Percentiles rank a stretch among this genome's conserved stretches.
phyloP scores from a whole-genome alignment of 2,888 invertebrate genomes.

The Aethes cnicana region DNA sequence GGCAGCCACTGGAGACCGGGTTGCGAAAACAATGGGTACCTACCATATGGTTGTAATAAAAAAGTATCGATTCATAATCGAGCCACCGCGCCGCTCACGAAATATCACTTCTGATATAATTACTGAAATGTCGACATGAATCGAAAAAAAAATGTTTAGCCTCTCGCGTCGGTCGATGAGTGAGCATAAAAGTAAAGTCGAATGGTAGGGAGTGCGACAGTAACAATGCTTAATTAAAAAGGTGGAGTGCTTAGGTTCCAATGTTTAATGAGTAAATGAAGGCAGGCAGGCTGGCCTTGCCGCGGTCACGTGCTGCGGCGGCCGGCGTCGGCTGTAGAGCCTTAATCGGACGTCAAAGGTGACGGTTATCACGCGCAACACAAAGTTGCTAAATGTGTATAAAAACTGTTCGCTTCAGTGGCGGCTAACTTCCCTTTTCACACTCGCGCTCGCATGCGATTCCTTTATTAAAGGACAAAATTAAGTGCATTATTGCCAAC shows the following conservation, averaged over 20 bases:
- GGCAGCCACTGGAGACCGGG: slow-evolving; percentile 49
- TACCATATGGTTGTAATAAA: slow-evolving; percentile 63
- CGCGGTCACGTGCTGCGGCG: background rate
- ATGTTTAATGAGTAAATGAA: slow-evolving; percentile 19
- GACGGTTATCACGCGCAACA: slow-evolving; percentile 2
- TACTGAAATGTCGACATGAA: slow-evolving; percentile 56
- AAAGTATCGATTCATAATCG: slow-evolving; percentile 62
- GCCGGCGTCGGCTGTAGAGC: slow-evolving; percentile 41
- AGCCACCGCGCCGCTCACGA: slow-evolving; percentile 45
- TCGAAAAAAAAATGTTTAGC: slow-evolving; percentile 47
- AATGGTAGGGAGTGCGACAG: slow-evolving; percentile 42
- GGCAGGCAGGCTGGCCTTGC: slow-evolving; percentile 15
- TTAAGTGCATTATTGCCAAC: slow-evolving; percentile 37
- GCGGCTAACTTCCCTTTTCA: slow-evolving; percentile 44
- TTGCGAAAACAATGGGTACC: slow-evolving; percentile 56
- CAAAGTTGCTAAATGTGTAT: slow-evolving; percentile 28
- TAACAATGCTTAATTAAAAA: slow-evolving; percentile 68
- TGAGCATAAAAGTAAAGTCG: slow-evolving; percentile 38
- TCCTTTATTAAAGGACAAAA: slow-evolving; percentile 44
- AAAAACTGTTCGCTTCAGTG: slow-evolving; percentile 39
- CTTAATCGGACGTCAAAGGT: slow-evolving; percentile 13
- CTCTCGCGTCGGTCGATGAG: slow-evolving; percentile 34
- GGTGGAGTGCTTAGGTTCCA: slow-evolving; percentile 26
- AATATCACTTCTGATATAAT: slow-evolving; percentile 64
- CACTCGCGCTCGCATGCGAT: slow-evolving; percentile 49